Conservation (phyloP, 2,888 invertebrate genomes). For the Dryococelus australis region DNA sequence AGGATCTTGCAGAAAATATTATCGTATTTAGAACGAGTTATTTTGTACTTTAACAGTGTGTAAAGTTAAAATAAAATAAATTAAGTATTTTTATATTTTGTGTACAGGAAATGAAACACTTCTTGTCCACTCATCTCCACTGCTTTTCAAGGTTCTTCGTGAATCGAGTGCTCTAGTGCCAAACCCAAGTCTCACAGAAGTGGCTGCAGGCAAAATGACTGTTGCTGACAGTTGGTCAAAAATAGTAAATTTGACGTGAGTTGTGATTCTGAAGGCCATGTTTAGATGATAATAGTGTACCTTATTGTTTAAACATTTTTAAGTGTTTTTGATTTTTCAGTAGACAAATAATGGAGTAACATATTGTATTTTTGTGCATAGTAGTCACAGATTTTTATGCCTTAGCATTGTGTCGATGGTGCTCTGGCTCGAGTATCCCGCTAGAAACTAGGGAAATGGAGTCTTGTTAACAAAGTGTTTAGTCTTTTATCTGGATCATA, state of each 20-base stretch:
- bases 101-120: not conserved
- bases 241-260: not conserved
- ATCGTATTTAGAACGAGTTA: too few species aligned
- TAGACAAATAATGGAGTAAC: not conserved
- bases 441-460: too few species aligned
- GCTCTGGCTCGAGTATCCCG: too few species aligned
- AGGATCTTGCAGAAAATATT: too few species aligned
- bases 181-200: constrained; percentile 13
- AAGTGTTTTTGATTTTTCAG: not conserved
- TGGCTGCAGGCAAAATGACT: not conserved
- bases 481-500: too few species aligned
- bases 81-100: too few species aligned
- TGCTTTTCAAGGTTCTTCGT: constrained; percentile 19
- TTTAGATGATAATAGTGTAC: not conserved
- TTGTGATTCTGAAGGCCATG: not conserved
- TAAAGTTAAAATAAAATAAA: too few species aligned
- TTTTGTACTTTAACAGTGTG: too few species aligned
- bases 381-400: too few species aligned
- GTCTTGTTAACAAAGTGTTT: too few species aligned
- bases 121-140: not conserved
- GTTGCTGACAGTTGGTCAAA: not conserved
- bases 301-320: not conserved
- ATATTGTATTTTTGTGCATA: not conserved
- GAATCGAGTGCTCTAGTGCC: constrained; percentile 16
- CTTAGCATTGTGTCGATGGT: too few species aligned